phyloP scores from a whole-genome alignment of 2,888 invertebrate genomes.

The Cristatella mucedo region DNA sequence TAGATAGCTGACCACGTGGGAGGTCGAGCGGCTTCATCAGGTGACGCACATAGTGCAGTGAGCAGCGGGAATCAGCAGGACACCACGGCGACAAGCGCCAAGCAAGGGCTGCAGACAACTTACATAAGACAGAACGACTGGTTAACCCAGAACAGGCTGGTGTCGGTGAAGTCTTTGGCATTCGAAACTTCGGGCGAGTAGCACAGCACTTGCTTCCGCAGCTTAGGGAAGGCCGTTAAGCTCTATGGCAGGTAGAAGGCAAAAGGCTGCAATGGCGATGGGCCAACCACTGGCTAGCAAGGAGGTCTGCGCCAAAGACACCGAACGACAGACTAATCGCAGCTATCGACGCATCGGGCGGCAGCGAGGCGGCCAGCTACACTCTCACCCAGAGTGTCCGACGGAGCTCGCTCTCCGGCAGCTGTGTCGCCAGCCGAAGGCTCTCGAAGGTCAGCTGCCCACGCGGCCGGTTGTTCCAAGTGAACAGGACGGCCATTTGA shows the following conservation, averaged over 20 bases:
- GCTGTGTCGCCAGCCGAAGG: slow-evolving; percentile 80
- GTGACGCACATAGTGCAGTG: too few species aligned
- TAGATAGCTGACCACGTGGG: too few species aligned
- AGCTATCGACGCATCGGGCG: neutral
- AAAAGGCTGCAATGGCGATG: neutral
- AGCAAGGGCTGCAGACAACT: too few species aligned
- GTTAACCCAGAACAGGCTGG: slow-evolving; percentile 86
- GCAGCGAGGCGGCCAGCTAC: neutral
- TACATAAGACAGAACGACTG: slow-evolving; percentile 75
- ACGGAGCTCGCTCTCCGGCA: slow-evolving; percentile 83
- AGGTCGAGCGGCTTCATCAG: too few species aligned
- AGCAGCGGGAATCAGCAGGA: too few species aligned
- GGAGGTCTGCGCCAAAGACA: slow-evolving; percentile 8
- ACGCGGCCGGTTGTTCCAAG: slow-evolving; percentile 87
- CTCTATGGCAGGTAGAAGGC: slow-evolving; percentile 1
- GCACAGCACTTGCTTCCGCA: slow-evolving; percentile 76
- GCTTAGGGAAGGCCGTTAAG: slow-evolving; percentile 65
- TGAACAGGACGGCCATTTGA: slow-evolving; percentile 97
- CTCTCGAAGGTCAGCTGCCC: slow-evolving; percentile 93
- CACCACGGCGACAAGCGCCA: too few species aligned
- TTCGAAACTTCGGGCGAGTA: slow-evolving; percentile 61
- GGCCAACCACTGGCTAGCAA: neutral
- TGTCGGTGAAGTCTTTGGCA: slow-evolving; percentile 82
- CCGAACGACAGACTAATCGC: neutral
- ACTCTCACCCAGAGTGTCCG: slow-evolving; percentile 63